phyloP scores from a whole-genome alignment of 2,888 invertebrate species.

The Ischnus inquisitorius region DNA sequence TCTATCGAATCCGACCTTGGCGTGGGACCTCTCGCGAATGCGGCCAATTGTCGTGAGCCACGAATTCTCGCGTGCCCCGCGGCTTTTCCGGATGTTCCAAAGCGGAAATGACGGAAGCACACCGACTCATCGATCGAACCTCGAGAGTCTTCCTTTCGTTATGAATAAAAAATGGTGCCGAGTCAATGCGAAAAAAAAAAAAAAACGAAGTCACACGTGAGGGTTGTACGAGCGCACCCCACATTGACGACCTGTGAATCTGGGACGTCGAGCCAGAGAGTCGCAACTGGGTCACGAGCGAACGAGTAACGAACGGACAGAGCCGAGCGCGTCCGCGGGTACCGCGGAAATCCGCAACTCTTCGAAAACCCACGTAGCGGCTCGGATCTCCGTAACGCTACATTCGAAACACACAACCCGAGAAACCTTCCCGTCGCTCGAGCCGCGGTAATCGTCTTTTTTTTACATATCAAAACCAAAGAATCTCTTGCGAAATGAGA shows the following conservation, averaged over 20 bases:
- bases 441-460: not conserved
- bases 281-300: slow-evolving; percentile 80
- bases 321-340: slow-evolving; percentile 18
- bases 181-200: not conserved
- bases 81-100: slow-evolving; percentile 11
- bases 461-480: not conserved
- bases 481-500: not conserved
- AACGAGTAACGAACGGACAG: slow-evolving; percentile 65
- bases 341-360: slow-evolving; percentile 26
- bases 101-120: not conserved
- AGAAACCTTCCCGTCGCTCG: not conserved
- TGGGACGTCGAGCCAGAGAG: slow-evolving; percentile 80
- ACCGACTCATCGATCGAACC: not conserved
- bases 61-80: not conserved
- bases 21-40: not conserved
- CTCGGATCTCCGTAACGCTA: slow-evolving; percentile 33
- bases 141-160: not conserved
- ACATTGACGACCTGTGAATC: slow-evolving; percentile 72
- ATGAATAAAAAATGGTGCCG: not conserved
- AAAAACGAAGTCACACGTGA: not conserved
- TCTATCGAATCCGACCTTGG: slow-evolving; percentile 23
- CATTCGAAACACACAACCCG: slow-evolving; percentile 1
- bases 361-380: slow-evolving; percentile 25
- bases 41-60: not conserved
- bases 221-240: slow-evolving; percentile 9